These are phyloP conservation scores for Drosophila takahashii DNA, from an alignment of 1,140 invertebrate species.

Conservation along the genomic window DNA sequence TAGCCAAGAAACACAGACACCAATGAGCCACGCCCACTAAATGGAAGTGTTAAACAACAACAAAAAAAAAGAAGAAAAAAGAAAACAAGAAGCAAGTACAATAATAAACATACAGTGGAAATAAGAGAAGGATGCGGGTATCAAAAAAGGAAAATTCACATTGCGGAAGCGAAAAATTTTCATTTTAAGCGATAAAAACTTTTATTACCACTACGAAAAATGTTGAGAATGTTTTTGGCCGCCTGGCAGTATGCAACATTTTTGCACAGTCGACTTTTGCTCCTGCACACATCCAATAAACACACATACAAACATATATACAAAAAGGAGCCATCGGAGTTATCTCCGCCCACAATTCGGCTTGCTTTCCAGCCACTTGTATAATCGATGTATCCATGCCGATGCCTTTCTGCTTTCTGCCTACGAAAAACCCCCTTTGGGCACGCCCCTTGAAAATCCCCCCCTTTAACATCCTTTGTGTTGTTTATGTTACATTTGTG, in stretches of 20 bases:
- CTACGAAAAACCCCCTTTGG: slow-evolving; percentile 35
- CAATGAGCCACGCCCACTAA: slow-evolving; percentile 46
- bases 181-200: slow-evolving; percentile 76
- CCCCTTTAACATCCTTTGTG: slow-evolving; percentile 37
- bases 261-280: slow-evolving; percentile 26
- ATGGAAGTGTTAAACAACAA: slow-evolving; percentile 10
- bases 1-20: slow-evolving; percentile 26
- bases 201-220: slow-evolving; percentile 70
- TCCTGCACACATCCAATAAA: background rate
- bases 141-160: slow-evolving; percentile 38
- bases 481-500: slow-evolving; percentile 64
- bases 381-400: slow-evolving; percentile 80
- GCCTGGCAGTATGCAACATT: slow-evolving; percentile 55
- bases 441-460: slow-evolving; percentile 11
- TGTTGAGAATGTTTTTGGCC: slow-evolving; percentile 51
- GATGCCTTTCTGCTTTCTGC: slow-evolving; percentile 60
- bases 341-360: slow-evolving; percentile 49
- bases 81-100: slow-evolving; percentile 7
- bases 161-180: slow-evolving; percentile 55
- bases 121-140: background rate
- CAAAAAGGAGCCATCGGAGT: slow-evolving; percentile 34
- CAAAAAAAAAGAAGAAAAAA: slow-evolving; percentile 1
- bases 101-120: slow-evolving; percentile 37
- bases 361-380: slow-evolving; percentile 59
- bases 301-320: slow-evolving; percentile 10